Percentiles rank a stretch among this genome's conserved stretches.
Evolutionary conservation across 92 coral and sea anemone genomes (phyloP).

Genomic region (Bergia puertoricense): DNA sequence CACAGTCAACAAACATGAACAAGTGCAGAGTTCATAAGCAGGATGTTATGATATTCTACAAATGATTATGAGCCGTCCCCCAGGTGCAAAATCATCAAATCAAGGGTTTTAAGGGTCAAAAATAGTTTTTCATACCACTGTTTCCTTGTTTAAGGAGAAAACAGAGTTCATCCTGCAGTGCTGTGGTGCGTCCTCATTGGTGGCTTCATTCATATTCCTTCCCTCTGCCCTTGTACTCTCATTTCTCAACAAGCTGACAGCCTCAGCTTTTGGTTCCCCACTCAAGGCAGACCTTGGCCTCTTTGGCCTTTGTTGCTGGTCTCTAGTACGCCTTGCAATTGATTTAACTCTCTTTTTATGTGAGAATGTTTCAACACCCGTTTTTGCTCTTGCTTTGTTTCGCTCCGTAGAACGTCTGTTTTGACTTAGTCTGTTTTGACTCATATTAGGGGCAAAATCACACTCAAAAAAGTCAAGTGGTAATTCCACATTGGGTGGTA

Average conservation of each 20-base stretch:
- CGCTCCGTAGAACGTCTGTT: neutral
- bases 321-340: neutral
- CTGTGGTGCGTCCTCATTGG: neutral
- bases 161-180: neutral
- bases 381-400: slow-evolving; percentile 2
- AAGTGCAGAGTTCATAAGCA: too few relatives aligned
- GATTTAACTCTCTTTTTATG: slow-evolving; percentile 22
- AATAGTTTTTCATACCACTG: slow-evolving; percentile 16
- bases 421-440: slow-evolving; percentile 13
- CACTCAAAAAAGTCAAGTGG: slow-evolving; percentile 30
- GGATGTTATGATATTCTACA: too few relatives aligned
- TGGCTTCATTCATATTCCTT: neutral
- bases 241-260: slow-evolving; percentile 22
- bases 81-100: neutral
- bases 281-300: slow-evolving; percentile 17
- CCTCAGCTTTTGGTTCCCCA: slow-evolving; percentile 21
- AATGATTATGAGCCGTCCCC: too few relatives aligned
- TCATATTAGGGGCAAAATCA: slow-evolving; percentile 26
- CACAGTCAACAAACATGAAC: too few relatives aligned
- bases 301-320: slow-evolving; percentile 18
- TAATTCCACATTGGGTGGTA: slow-evolving; percentile 31
- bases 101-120: neutral
- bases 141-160: slow-evolving; percentile 34
- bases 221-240: neutral
- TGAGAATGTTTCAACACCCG: neutral